Base-by-base conservation (phyloP, 2,888 invertebrate genomes). In the Drosophila mimica region DNA sequence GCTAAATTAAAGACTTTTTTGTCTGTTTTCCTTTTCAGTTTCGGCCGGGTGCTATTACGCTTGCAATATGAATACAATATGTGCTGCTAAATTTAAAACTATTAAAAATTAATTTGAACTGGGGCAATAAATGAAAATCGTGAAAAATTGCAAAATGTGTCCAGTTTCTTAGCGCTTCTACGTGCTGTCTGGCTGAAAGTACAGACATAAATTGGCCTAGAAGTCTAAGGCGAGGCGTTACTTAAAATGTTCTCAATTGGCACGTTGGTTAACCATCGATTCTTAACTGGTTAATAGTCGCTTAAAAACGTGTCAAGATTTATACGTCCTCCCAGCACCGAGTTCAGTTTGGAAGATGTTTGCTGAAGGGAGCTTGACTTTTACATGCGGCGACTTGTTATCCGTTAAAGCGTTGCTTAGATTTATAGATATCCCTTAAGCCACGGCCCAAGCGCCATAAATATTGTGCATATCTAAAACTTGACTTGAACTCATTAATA, bases 401-500 rank as follows among this genome's bases (percentile, higher is more conserved):
- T 81, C 89, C 71, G 0, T 31, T 53, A 68, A 74, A 63, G 83
- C 72, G 64, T 53, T 58, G 52, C 31, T 49, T 63, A 88, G 87
- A 89, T 89, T 88, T 87, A 85, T 85, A 74, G 83, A 89, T 79
- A 56, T 40, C n/a, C 33, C 76, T 60, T 54, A 31, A 66, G 46
- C 34, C 58, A 63, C 31, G 51, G 38, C 17, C 28, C 30, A 56
- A 63, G 53, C 61, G 74, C 53, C 69, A 66, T 80, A 77, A 77
- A 74, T 80, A 69, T 60, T 65, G 68, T 38, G 58, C 67, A n/a
- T 74, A 82, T 79, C 82, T 64, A 48, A 36, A 74, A 76, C 73
- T 75, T 73, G 79, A 59, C 72, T 79, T 8, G 53, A 31, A 33
- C 84, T 83, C 84, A 89, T 85, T 85, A 89, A 87, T 85, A 85